Conservation (phyloP, 2,797 vertebrate genomes). For the Peromyscus eremicus region DNA sequence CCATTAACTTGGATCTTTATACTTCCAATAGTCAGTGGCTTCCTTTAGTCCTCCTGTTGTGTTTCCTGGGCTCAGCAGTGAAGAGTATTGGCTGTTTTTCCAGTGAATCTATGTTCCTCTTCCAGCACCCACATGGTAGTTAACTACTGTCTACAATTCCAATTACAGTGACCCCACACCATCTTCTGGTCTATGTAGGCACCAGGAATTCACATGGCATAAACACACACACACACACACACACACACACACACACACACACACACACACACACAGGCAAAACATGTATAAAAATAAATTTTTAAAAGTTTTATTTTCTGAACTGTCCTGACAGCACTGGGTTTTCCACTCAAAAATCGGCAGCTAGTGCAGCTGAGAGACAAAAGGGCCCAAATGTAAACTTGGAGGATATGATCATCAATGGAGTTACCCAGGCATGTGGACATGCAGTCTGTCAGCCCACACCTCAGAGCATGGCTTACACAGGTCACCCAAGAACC, state of each 20-base stretch:
- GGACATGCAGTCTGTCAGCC: not conserved
- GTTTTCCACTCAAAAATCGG: not conserved
- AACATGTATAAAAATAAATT: not conserved
- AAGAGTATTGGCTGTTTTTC: not conserved
- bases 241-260: not conserved
- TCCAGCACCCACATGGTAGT: not conserved
- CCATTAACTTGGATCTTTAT: not conserved
- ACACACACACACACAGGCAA: not conserved
- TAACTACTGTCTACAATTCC: not conserved
- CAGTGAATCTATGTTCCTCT: not conserved
- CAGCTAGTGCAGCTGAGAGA: not conserved
- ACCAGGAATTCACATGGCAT: not conserved
- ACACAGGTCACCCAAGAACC: not conserved
- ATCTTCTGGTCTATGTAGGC: not conserved
- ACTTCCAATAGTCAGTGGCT: not conserved
- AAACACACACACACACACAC: not conserved
- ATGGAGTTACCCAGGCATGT: not conserved
- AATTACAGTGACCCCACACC: not conserved
- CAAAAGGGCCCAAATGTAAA: not conserved
- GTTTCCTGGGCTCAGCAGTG: not conserved
- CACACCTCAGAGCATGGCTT: not conserved
- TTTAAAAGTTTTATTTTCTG: not conserved
- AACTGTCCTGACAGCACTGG: conserved; percentile 20
- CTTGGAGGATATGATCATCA: conserved; percentile 15
- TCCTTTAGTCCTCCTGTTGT: not conserved